phyloP scores from a whole-genome alignment of 2,888 invertebrate species.

The Caprella mutica region DNA sequence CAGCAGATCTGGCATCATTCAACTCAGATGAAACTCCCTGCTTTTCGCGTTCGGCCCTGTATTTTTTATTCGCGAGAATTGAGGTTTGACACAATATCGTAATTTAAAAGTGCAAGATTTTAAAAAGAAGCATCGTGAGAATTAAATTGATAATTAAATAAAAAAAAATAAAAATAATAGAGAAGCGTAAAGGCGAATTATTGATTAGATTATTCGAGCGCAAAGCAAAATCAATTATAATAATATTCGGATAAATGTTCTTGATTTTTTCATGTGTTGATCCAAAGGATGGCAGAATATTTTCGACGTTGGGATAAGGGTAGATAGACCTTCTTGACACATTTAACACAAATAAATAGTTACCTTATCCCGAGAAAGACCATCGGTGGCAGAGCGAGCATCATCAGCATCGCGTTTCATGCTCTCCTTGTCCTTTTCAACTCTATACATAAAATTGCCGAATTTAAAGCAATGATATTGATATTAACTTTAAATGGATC shows the following conservation, averaged over 20 bases:
- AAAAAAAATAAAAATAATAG: too few species aligned
- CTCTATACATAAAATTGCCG: conserved; percentile 16
- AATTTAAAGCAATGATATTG: too few species aligned
- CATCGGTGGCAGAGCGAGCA: conserved; percentile 27
- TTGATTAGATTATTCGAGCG: not conserved
- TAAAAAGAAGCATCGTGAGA: too few species aligned
- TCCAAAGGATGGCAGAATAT: not conserved
- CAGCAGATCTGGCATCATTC: conserved; percentile 92
- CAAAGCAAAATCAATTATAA: not conserved
- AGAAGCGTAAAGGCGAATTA: too few species aligned
- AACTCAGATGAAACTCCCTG: conserved; percentile 51
- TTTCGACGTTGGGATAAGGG: not conserved
- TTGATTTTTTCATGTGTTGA: not conserved
- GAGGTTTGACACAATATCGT: not conserved
- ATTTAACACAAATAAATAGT: too few species aligned
- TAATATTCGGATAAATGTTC: not conserved
- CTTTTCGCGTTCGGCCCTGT: conserved; percentile 33
- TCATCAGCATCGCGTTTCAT: conserved; percentile 29
- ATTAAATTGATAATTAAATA: too few species aligned
- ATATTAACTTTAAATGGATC: too few species aligned
- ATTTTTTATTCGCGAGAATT: not conserved
- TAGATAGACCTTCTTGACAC: not conserved
- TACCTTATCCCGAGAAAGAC: conserved; percentile 30
- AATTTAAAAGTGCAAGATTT: not conserved
- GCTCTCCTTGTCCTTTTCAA: conserved; percentile 32